phyloP scores from a whole-genome alignment of 2,797 vertebrate species.

The Pseudomugil tenellus region DNA sequence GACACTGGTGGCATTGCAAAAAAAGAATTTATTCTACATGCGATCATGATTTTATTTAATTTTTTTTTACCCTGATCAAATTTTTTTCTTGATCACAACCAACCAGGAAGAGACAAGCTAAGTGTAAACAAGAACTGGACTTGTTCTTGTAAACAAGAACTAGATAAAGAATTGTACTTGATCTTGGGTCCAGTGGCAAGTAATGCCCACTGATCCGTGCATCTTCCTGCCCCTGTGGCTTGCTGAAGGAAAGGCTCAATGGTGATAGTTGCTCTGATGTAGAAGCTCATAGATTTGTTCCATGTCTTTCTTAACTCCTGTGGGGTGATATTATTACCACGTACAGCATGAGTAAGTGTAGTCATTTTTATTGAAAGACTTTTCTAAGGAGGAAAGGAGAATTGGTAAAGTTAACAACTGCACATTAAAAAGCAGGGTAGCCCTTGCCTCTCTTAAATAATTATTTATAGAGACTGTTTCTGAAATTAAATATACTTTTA shows the following conservation, averaged over 20 bases:
- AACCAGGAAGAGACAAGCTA: background rate
- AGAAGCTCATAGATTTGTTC: background rate
- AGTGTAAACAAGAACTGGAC: background rate
- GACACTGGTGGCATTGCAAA: background rate
- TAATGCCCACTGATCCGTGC: background rate
- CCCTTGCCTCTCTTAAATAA: too few species aligned
- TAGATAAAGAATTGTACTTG: background rate
- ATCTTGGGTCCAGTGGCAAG: background rate
- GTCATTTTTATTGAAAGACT: background rate
- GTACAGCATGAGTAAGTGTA: background rate
- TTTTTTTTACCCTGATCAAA: background rate
- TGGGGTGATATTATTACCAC: background rate
- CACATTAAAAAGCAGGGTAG: too few species aligned
- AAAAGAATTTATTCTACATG: background rate
- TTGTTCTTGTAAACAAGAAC: too few species aligned
- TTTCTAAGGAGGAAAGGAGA: background rate
- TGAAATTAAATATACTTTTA: too few species aligned
- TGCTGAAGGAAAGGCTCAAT: background rate
- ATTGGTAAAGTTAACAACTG: background rate
- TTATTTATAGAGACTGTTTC: too few species aligned
- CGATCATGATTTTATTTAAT: background rate
- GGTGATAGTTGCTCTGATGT: background rate
- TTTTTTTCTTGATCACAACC: background rate
- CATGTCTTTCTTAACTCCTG: background rate
- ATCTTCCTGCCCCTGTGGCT: too few species aligned